Evolutionary conservation across 2,113 vertebrate genomes (phyloP), one percentile per base, ranked within the genome.

Genomic region (Dascyllus trimaculatus): DNA sequence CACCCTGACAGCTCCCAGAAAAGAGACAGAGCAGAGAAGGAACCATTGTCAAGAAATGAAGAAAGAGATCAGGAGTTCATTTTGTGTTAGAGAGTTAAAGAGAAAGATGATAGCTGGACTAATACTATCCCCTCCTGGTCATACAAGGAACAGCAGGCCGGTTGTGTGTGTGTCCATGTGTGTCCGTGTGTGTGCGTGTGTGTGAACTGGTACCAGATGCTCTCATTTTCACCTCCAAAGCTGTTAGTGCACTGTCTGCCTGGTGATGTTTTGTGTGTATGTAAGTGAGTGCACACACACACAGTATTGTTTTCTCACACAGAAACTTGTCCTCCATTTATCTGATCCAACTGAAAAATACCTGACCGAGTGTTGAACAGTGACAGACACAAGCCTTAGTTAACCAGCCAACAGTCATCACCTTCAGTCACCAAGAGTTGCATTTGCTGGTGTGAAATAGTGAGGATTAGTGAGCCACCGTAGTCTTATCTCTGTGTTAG

Each of bases 221-320:
- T 75, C 67, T 85, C 60, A 81, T 83, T 88, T 78, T 85, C 83
- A 88, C 80, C 67, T 88, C 74, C 46, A 65, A 74, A 74, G 54
- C 77, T 86, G 66, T 75, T 40, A 68, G 40, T 71, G 48, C 78
- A 65, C 51, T 71, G 48, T 57, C 57, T 21, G 38, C 19, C 51
- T 61, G 17, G 49, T n/a, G 25, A 17, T 25, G 1, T 46, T 38
- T 52, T 40, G 25, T 5, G 45, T 64, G 25, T 46, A 43, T 21
- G n/a, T 64, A 40, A 24, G 45, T 45, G 18, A 58, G 62, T 25
- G 38, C 29, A 29, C 29, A 29, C 29, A 4, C 6, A 6, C 29
- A 29, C 29, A 29, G 29, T 29, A 5, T 29, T 29, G 29, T 29
- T 29, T 29, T 29, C 29, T 29, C 29, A 29, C 29, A 4, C 29